Conservation (phyloP, 2,113 vertebrate genomes). For the Thymallus thymallus region DNA sequence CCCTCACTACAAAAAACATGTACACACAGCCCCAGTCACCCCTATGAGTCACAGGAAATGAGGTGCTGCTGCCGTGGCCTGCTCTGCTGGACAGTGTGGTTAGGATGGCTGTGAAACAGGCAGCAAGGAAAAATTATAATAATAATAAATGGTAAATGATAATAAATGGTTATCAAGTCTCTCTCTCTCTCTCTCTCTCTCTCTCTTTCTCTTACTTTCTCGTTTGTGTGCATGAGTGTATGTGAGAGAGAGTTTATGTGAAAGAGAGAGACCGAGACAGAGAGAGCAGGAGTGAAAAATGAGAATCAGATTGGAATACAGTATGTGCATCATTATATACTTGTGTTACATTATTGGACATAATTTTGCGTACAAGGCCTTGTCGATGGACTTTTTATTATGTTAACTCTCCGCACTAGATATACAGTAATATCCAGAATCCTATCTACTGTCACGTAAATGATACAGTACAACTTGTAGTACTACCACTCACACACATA, state of each 20-base stretch:
- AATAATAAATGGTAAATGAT: no score
- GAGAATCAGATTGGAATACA: not conserved
- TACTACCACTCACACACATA: no score
- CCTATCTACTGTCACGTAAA: no score
- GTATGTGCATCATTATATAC: not conserved
- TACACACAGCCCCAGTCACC: conserved; percentile 42
- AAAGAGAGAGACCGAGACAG: not conserved
- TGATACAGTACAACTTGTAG: no score
- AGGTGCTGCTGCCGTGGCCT: conserved; percentile 71
- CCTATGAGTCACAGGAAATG: conserved; percentile 82
- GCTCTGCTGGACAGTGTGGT: conserved; percentile 31
- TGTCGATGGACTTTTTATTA: not conserved
- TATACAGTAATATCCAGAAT: conserved; percentile 8
- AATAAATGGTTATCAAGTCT: no score
- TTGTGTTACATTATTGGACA: not conserved
- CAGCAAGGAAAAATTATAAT: not conserved
- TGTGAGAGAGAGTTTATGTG: not conserved
- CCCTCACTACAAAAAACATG: conserved; percentile 55
- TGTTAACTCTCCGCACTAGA: not conserved
- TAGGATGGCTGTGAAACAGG: not conserved
- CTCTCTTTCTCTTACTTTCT: no score
- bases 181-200: no score
- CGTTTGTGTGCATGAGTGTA: not conserved
- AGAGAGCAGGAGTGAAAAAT: conserved; percentile 2
- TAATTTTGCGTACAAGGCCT: no score